phyloP scores from a whole-genome alignment of 2,888 invertebrate genomes.

The Hyposoter dolosus region DNA sequence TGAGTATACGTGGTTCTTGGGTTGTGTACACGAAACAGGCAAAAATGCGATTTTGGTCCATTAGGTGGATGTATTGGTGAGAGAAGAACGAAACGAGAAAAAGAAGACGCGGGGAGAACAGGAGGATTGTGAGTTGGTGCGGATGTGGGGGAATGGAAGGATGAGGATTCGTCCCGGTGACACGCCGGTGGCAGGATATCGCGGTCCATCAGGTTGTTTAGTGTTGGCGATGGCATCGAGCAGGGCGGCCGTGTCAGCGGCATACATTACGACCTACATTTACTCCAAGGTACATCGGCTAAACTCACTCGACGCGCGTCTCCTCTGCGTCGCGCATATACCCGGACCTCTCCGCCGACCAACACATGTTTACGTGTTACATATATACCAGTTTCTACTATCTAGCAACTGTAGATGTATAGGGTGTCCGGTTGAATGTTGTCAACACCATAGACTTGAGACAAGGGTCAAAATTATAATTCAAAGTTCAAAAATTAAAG shows the following conservation, averaged over 20 bases:
- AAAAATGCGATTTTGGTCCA: slow-evolving; percentile 34
- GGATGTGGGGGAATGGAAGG: slow-evolving; percentile 51
- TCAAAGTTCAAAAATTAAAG: neutral
- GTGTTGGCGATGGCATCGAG: slow-evolving; percentile 80
- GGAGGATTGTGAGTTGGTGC: slow-evolving; percentile 47
- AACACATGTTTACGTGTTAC: slow-evolving; percentile 19
- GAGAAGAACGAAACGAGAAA: slow-evolving; percentile 6
- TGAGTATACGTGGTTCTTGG: neutral
- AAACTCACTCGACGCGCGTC: slow-evolving; percentile 65
- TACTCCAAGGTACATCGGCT: slow-evolving; percentile 74
- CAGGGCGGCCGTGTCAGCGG: slow-evolving; percentile 82
- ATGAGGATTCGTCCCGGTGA: slow-evolving; percentile 74
- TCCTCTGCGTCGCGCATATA: slow-evolving; percentile 50
- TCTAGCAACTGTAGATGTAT: slow-evolving; percentile 17
- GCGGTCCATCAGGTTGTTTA: slow-evolving; percentile 82
- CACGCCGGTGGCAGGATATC: slow-evolving; percentile 81
- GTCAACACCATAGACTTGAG: neutral
- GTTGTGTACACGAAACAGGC: neutral
- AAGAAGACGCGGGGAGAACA: neutral
- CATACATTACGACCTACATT: slow-evolving; percentile 81
- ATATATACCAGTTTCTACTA: slow-evolving; percentile 1
- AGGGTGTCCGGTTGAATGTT: neutral
- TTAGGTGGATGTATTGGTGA: slow-evolving; percentile 17
- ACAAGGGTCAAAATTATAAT: neutral
- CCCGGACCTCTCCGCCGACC: slow-evolving; percentile 47